These are phyloP conservation scores for Eubucco bourcierii DNA, from an alignment of 2,113 vertebrate species.

Conservation along the genomic window DNA sequence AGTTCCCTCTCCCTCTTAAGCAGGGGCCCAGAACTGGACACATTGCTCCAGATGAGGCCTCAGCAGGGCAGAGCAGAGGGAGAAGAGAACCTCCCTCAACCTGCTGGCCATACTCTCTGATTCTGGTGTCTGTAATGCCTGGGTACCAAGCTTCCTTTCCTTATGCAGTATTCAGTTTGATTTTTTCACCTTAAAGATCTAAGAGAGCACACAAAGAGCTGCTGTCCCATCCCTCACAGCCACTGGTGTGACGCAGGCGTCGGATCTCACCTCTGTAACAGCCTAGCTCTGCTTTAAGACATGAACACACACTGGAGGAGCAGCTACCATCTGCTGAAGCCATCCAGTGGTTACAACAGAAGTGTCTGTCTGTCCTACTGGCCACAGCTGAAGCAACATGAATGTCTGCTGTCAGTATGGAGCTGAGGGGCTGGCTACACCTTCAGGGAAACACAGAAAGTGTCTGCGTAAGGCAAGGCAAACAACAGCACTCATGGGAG, in stretches of 20 bases:
- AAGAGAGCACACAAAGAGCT: neutral
- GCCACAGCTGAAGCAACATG: neutral
- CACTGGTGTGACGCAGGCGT: neutral
- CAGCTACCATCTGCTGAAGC: neutral
- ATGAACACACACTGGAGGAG: neutral
- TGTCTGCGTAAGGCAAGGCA: neutral
- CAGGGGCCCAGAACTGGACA: too few relatives aligned
- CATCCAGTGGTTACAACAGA: neutral
- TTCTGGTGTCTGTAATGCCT: neutral
- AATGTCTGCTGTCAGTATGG: neutral
- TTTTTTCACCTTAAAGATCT: neutral
- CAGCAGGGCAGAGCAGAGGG: too few relatives aligned
- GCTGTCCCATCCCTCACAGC: neutral
- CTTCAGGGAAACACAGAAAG: neutral
- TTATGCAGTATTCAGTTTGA: neutral
- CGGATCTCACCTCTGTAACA: neutral
- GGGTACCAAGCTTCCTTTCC: neutral
- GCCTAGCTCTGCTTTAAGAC: neutral
- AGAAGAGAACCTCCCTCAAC: too few relatives aligned
- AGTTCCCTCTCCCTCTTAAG: too few relatives aligned
- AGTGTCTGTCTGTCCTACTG: neutral
- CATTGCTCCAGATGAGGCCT: too few relatives aligned
- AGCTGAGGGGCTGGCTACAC: neutral
- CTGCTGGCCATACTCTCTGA: too few relatives aligned
- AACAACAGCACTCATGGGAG: neutral